These are phyloP conservation scores for Phortica okadai DNA, from an alignment of 2,888 invertebrate genomes.

Conservation along the genomic window DNA sequence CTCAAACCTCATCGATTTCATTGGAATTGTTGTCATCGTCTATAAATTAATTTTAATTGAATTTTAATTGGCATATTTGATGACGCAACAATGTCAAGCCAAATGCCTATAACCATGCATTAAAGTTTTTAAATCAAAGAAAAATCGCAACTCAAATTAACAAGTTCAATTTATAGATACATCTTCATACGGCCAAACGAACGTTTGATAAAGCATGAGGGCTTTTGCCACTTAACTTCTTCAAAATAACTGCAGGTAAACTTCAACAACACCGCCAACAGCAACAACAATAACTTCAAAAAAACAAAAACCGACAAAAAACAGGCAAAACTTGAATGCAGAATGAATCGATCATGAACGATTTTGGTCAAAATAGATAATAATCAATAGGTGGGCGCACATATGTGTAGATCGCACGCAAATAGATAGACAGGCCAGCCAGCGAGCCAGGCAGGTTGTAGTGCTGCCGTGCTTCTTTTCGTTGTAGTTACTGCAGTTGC, in stretches of 20 bases:
- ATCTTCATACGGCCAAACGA: not conserved
- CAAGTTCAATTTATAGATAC: constrained; percentile 7
- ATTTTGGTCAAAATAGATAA: constrained; percentile 63
- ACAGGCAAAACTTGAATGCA: not conserved
- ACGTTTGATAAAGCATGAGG: not conserved
- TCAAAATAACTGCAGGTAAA: constrained; percentile 36
- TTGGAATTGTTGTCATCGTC: constrained; percentile 57
- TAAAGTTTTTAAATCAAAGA: not conserved
- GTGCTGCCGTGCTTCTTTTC: not conserved
- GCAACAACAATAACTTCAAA: not conserved
- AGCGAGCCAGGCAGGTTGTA: not conserved
- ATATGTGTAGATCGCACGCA: not conserved
- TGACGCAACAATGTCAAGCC: not conserved
- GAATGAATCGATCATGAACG: constrained; percentile 69
- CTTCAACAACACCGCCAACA: not conserved
- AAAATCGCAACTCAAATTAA: constrained; percentile 14
- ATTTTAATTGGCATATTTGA: constrained; percentile 67
- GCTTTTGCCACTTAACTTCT: constrained; percentile 37
- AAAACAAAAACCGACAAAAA: constrained; percentile 1
- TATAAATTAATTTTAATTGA: constrained; percentile 62
- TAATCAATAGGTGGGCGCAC: constrained; percentile 52
- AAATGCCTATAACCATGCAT: not conserved
- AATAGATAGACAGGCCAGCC: not conserved
- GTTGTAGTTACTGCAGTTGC: not conserved
- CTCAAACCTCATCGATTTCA: constrained; percentile 52